Evolutionary conservation across 1,140 invertebrate species (phyloP).

Genomic region (Littorina saxatilis): DNA sequence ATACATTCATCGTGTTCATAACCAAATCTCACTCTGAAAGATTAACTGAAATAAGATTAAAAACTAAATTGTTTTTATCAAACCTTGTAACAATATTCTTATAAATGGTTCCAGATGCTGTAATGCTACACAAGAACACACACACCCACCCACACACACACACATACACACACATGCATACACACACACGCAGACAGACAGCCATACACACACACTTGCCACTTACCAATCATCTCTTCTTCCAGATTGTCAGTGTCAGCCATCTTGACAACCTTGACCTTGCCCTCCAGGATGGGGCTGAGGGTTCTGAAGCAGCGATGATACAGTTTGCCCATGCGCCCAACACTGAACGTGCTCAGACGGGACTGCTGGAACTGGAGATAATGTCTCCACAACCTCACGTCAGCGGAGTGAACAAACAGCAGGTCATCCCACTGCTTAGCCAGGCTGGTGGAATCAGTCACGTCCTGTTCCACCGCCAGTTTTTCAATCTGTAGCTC

Average conservation of each 20-base stretch:
- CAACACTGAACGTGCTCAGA: constrained; percentile 72
- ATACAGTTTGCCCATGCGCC: constrained; percentile 70
- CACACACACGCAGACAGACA: not conserved
- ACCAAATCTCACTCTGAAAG: too few relatives aligned
- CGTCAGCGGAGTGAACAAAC: constrained; percentile 75
- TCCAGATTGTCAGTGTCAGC: constrained; percentile 51
- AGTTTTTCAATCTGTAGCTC: constrained; percentile 72
- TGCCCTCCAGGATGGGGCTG: constrained; percentile 51
- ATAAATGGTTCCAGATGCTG: too few relatives aligned
- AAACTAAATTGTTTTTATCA: too few relatives aligned
- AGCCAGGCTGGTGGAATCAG: constrained; percentile 69
- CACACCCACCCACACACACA: too few relatives aligned
- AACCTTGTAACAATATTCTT: too few relatives aligned
- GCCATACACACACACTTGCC: not conserved
- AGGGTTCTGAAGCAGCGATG: constrained; percentile 73
- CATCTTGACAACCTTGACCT: constrained; percentile 48
- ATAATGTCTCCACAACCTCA: constrained; percentile 75
- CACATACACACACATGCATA: too few relatives aligned
- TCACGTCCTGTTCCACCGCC: constrained; percentile 70
- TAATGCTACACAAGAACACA: too few relatives aligned
- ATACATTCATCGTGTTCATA: too few relatives aligned
- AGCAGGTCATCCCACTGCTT: constrained; percentile 76
- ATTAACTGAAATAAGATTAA: too few relatives aligned
- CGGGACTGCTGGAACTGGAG: constrained; percentile 72
- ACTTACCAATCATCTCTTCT: constrained; percentile 66